phyloP scores from a whole-genome alignment of 1,140 invertebrate genomes.

The Nephotettix cincticeps region DNA sequence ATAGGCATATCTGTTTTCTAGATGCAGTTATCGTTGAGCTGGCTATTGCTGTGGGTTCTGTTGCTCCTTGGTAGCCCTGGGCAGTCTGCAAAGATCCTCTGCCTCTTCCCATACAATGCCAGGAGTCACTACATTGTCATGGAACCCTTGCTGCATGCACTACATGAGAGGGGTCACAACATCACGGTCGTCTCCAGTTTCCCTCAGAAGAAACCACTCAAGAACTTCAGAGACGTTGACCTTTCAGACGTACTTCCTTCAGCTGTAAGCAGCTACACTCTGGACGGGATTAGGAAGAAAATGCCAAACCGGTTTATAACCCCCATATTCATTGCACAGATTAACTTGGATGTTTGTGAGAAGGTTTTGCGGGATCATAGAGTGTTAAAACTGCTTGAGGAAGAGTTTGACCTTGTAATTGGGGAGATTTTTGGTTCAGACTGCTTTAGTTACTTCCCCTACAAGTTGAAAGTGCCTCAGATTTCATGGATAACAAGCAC shows the following conservation, averaged over 20 bases:
- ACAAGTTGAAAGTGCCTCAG: conserved; percentile 56
- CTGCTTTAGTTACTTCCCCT: conserved; percentile 35
- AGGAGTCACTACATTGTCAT: conserved; percentile 46
- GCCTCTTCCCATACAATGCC: conserved; percentile 40
- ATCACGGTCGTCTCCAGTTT: conserved; percentile 47
- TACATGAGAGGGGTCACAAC: conserved; percentile 43
- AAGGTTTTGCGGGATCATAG: conserved; percentile 42
- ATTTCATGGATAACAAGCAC: conserved; percentile 56
- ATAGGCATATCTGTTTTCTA: no score
- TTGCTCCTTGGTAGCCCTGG: neutral
- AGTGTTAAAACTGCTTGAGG: conserved; percentile 49
- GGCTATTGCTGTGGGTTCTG: no score
- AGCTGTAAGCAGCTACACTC: neutral
- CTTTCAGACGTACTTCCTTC: neutral
- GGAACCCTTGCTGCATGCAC: conserved; percentile 40
- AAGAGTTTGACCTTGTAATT: conserved; percentile 43
- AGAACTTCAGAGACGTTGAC: conserved; percentile 54
- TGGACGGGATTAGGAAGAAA: neutral
- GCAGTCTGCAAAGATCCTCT: conserved; percentile 37
- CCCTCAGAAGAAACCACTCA: conserved; percentile 47
- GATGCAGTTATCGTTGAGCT: no score
- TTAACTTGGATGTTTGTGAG: neutral
- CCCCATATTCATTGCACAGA: neutral
- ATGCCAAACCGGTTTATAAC: neutral
- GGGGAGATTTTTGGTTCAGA: conserved; percentile 40